phyloP scores from a whole-genome alignment of 2,888 invertebrate species.

The Sclerodermus sp. region DNA sequence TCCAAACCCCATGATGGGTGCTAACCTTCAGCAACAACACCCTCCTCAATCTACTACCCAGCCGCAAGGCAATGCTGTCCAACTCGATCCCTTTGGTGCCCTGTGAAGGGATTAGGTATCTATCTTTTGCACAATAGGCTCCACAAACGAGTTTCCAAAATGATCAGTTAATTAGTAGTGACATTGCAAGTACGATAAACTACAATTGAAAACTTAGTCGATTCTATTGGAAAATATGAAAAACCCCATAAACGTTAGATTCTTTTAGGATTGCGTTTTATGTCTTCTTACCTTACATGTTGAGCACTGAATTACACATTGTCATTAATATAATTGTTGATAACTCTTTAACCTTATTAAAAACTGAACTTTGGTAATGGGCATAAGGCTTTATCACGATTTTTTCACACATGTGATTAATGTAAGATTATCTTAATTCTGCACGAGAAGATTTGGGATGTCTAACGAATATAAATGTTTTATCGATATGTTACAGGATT shows the following conservation, averaged over 20 bases:
- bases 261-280: neutral
- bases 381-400: neutral
- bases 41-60: conserved; percentile 48
- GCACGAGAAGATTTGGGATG: too few species aligned
- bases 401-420: too few species aligned
- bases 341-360: too few species aligned
- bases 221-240: too few species aligned
- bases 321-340: neutral
- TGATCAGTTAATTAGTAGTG: neutral
- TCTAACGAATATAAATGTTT: too few species aligned
- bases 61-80: conserved; percentile 57
- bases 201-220: too few species aligned
- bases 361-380: neutral
- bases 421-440: too few species aligned
- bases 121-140: neutral
- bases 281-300: too few species aligned
- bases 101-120: conserved; percentile 49
- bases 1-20: conserved; percentile 42
- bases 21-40: conserved; percentile 41
- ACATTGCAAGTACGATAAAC: too few species aligned
- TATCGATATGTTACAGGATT: conserved; percentile 41
- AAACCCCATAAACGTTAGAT: neutral
- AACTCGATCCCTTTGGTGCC: conserved; percentile 63
- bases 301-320: neutral
- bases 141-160: neutral